phyloP scores from a whole-genome alignment of 2,888 invertebrate genomes.

The Meandrusa payeni region DNA sequence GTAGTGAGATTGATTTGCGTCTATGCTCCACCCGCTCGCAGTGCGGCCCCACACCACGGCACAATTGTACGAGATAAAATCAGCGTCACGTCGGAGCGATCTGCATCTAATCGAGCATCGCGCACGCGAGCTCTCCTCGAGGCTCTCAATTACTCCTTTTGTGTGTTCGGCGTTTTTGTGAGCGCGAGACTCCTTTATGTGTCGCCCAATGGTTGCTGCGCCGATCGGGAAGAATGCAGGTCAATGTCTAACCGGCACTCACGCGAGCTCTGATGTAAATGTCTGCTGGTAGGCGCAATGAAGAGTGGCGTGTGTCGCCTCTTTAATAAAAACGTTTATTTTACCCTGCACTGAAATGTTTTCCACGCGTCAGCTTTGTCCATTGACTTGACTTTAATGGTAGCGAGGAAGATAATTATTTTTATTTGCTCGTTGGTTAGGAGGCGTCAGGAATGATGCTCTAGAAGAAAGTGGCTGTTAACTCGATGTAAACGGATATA shows the following conservation, averaged over 20 bases:
- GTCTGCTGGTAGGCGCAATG: conserved; percentile 2
- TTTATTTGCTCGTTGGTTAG: too few species aligned
- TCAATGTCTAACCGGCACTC: conserved; percentile 7
- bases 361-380: too few species aligned
- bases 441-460: too few species aligned
- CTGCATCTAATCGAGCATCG: conserved; percentile 49
- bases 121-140: conserved; percentile 34
- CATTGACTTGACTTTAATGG: too few species aligned
- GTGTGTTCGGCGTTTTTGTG: conserved; percentile 29
- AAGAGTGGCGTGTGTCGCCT: conserved; percentile 13
- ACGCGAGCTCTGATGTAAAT: conserved; percentile 1
- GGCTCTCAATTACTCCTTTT: conserved; percentile 41
- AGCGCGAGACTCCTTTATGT: conserved; percentile 9
- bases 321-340: conserved; percentile 15
- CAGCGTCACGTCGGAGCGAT: conserved; percentile 52
- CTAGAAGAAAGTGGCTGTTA: too few species aligned
- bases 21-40: conserved; percentile 31
- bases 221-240: conserved; percentile 9
- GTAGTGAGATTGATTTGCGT: too few species aligned
- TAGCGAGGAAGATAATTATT: too few species aligned
- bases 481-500: too few species aligned
- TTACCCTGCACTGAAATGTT: too few species aligned
- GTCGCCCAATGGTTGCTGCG: conserved; percentile 5
- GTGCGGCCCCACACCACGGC: conserved; percentile 30
- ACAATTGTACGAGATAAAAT: conserved; percentile 44